Evolutionary conservation across 92 coral and sea anemone species (phyloP), one percentile per base, ranked within the genome.

Genomic region (Phenganax stokvisi): DNA sequence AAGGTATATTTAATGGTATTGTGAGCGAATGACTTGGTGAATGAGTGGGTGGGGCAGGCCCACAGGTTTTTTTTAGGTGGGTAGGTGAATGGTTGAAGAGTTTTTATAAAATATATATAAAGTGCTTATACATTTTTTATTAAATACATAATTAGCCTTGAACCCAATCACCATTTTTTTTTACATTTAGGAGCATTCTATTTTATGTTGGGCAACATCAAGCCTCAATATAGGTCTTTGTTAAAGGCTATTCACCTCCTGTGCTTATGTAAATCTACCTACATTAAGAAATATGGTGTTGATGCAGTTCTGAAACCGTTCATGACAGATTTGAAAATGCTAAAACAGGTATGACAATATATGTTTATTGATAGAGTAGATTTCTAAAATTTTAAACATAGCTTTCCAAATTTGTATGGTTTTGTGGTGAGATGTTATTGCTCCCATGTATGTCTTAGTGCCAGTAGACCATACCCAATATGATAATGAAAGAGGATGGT

Each of bases 251-350:
- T 82, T 3, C 85, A 82, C 12, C 28, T 72, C 11, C 57, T 74
- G 57, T n/a, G 68, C 60, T 51, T 82, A 27, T 64, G 70, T 9
- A 57, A 57, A 65, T 10, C 15, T 13, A 37, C 59, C 7, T 54
- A 29, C 17, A 82, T 82, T 20, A 82, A 82, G 59, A 81, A 81
- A 47, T 81, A 81, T 81, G 85, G 85, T 67, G 37, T 52, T 74
- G 37, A 69, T 54, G 51, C 7, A 15, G 72, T 81, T 68, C 68
- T 81, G 9, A 12, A 71, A 12, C n/a, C 57, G n/a, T 81, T 81
- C 10, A 53, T 71, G 80, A 20, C 29, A 12, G 67, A 81, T 16
- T 52, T 81, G 0, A 1, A 12, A 17, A 52, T 13, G 6, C 76
- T 81, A 11, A 78, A 81, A 68, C 79, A 80, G 79, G 84, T 80